Percentiles rank a stretch among this genome's conserved stretches.
Evolutionary conservation across 2,888 invertebrate genomes (phyloP).

Genomic region (Drosophila quinaria): DNA sequence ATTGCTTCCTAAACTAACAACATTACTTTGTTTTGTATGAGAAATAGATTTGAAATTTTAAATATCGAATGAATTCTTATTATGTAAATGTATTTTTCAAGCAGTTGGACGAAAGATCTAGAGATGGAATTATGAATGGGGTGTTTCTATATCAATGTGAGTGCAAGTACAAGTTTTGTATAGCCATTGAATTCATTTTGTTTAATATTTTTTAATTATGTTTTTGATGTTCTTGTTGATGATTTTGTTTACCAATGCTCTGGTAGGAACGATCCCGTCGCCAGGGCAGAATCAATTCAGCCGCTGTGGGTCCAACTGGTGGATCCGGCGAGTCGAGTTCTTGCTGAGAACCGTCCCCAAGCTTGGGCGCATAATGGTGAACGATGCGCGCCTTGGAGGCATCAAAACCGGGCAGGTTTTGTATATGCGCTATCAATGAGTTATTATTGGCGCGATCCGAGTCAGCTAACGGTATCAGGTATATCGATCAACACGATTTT

Average conservation of each 20-base stretch:
- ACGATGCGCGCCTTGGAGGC: constrained; percentile 90
- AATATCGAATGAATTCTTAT: background rate
- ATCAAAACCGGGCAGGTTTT: constrained; percentile 90
- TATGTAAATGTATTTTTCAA: background rate
- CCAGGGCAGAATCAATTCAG: constrained; percentile 95
- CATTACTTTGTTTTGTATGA: background rate
- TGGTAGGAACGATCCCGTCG: constrained; percentile 91
- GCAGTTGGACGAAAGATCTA: constrained; percentile 11
- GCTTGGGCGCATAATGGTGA: constrained; percentile 88
- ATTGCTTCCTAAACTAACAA: background rate
- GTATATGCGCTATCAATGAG: constrained; percentile 90
- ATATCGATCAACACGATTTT: constrained; percentile 56
- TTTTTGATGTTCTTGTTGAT: constrained; percentile 26
- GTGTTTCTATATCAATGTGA: constrained; percentile 17
- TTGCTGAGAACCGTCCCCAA: constrained; percentile 81
- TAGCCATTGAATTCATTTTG: constrained; percentile 26
- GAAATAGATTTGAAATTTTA: background rate
- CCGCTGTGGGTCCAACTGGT: constrained; percentile 89
- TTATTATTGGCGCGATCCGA: constrained; percentile 88
- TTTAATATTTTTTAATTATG: constrained; percentile 28
- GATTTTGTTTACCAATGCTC: constrained; percentile 89
- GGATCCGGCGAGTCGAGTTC: constrained; percentile 84
- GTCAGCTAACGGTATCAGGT: constrained; percentile 79
- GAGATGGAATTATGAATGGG: constrained; percentile 20
- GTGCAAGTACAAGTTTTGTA: constrained; percentile 37